These are phyloP conservation scores for Philonicus albiceps DNA, from an alignment of 2,888 invertebrate species.

Conservation along the genomic window DNA sequence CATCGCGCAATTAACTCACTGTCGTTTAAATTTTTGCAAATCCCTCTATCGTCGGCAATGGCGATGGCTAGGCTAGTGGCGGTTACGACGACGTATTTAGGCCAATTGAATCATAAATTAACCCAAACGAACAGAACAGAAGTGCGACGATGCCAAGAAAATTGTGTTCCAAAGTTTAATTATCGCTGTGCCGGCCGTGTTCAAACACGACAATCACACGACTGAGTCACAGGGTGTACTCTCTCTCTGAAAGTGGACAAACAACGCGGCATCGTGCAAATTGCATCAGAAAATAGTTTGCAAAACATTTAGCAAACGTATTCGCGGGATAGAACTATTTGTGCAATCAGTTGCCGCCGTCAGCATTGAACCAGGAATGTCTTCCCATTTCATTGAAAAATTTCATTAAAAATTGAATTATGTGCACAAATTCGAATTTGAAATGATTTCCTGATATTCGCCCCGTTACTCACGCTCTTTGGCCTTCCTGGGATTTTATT, in stretches of 20 bases:
- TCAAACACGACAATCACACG: not conserved
- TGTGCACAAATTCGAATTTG: not conserved
- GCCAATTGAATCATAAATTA: slow-evolving; percentile 32
- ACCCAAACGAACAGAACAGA: not conserved
- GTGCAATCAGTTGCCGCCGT: not conserved
- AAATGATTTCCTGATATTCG: slow-evolving; percentile 5
- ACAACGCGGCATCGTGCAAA: not conserved
- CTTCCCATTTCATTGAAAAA: slow-evolving; percentile 11
- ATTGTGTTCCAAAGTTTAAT: slow-evolving; percentile 22
- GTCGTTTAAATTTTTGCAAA: not conserved
- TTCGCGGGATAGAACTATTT: not conserved
- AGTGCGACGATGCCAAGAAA: not conserved
- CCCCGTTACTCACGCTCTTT: not conserved
- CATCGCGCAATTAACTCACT: not conserved
- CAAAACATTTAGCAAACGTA: not conserved
- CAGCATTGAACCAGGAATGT: slow-evolving; percentile 7
- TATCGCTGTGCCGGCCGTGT: not conserved
- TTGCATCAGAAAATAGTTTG: not conserved
- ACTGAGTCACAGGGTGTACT: not conserved
- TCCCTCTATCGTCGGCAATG: not conserved
- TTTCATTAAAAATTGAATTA: not conserved
- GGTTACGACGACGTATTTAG: not conserved
- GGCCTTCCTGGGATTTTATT: not conserved
- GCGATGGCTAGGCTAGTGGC: not conserved
- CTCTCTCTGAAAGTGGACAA: not conserved